Evolutionary conservation across 2,113 vertebrate genomes (phyloP).

Genomic region (Toxostoma redivivum): DNA sequence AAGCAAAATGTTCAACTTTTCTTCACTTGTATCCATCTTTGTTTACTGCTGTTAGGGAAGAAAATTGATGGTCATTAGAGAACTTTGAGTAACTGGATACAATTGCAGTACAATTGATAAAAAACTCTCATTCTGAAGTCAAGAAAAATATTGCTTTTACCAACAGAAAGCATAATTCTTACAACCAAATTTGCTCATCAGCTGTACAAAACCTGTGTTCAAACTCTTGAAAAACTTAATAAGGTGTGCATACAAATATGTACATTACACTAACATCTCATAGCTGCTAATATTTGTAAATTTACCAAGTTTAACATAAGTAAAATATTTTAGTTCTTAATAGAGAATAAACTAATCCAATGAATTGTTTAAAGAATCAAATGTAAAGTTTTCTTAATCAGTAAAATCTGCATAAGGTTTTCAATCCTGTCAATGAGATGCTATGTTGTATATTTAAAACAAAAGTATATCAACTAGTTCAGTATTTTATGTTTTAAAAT

Average conservation of each 20-base stretch:
- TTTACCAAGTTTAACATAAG: background rate
- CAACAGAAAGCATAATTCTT: background rate
- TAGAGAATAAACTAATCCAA: background rate
- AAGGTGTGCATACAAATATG: rapidly evolving
- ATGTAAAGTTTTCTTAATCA: background rate
- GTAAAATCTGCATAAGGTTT: background rate
- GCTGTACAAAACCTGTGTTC: background rate
- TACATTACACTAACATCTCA: background rate
- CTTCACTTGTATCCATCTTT: background rate
- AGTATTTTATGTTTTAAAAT: background rate
- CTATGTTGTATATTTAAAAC: background rate
- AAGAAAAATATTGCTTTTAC: background rate
- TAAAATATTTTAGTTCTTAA: background rate
- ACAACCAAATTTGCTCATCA: background rate
- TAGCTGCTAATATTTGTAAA: background rate
- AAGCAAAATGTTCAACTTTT: background rate
- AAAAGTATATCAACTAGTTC: background rate
- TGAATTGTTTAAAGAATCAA: background rate
- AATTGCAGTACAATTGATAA: background rate
- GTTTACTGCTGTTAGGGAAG: background rate
- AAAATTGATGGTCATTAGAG: background rate
- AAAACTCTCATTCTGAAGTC: background rate
- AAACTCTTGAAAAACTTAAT: background rate
- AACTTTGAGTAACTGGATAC: background rate
- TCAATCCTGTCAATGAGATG: rapidly evolving